Base-by-base conservation (phyloP, 2,797 vertebrate genomes). In the Uromys caudimaculatus region DNA sequence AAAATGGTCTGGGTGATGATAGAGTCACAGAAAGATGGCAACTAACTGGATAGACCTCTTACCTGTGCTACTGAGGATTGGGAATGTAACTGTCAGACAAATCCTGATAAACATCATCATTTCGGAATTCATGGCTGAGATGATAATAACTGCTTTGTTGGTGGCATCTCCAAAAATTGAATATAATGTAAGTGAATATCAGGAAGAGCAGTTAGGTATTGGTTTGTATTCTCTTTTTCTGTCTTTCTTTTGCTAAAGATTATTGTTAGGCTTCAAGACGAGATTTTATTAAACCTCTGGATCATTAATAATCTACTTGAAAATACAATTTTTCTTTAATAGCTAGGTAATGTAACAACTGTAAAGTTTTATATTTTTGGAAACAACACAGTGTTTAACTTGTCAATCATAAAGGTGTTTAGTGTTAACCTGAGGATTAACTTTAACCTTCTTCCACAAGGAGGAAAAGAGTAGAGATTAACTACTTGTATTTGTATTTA, bases 281-380 rank as follows among this genome's bases (percentile, higher is more conserved):
- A 62, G 86, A 81, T 64, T 75, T 16, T 81, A 76, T 89, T 83
- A 84, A 94, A 1, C 92, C 19, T 81, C 90, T 88, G 14, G 2
- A 27, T 89, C 17, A 50, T 54, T 90, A 14, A 0, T 78, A 32
- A 93, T 89, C 76, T 82, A 44, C 2, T 78, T 82, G 17, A 94
- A 23, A 60, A 1, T 54, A 29, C 8, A 38, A 47, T 2, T 3
- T 78, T 35, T 87, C 6, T 89, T 44, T 16, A 91, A 86, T 50
- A 32, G 13, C 58, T 88, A 77, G 71, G 69, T 0, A 76, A 88
- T 56, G 60, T 47, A 89, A 58, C 19, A 75, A 56, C 17, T 78
- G 4, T 75, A n/a, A 7, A 69, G 77, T 73, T 44, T 4, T 47
- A 2, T 67, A 67, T 58, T 11, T 52, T 76, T 29, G 50, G 58